A percentile compares a stretch with the other conserved stretches of the same genome.
phyloP scores from a whole-genome alignment of 2,113 vertebrate species.

The Phylloscopus whistleri region DNA sequence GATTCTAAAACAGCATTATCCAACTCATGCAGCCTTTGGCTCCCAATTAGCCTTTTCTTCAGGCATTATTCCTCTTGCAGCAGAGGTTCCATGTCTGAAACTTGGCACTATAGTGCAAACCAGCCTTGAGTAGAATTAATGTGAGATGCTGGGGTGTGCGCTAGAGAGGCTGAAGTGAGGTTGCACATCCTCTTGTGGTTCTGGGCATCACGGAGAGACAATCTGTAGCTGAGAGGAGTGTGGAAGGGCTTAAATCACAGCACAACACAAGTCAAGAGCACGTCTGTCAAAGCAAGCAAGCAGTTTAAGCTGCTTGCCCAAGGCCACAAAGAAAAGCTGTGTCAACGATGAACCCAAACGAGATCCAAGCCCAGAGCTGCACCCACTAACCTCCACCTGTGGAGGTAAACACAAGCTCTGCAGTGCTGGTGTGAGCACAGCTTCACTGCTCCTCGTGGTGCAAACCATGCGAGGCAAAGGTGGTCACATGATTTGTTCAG shows the following conservation, averaged over 20 bases:
- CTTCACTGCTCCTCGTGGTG: neutral
- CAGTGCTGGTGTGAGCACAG: fast-evolving
- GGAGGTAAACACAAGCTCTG: neutral
- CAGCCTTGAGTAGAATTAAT: neutral
- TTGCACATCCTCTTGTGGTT: neutral
- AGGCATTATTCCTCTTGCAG: neutral
- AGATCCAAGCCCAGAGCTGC: neutral
- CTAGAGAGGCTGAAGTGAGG: neutral
- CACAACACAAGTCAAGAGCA: fast-evolving
- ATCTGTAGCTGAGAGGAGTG: neutral
- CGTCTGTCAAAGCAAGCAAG: neutral
- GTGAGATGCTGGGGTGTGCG: neutral
- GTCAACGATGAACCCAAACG: neutral
- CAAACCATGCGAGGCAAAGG: neutral
- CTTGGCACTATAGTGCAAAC: neutral
- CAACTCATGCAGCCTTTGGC: neutral
- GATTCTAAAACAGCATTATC: neutral
- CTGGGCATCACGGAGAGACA: neutral
- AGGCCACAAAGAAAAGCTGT: neutral
- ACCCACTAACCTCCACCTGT: neutral
- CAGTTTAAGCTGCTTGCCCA: neutral
- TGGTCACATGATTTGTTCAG: neutral
- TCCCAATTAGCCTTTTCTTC: neutral
- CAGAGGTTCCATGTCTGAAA: neutral
- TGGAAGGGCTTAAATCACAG: neutral